Base-by-base conservation (phyloP, 2,113 vertebrate genomes). In the Gobius niger region DNA sequence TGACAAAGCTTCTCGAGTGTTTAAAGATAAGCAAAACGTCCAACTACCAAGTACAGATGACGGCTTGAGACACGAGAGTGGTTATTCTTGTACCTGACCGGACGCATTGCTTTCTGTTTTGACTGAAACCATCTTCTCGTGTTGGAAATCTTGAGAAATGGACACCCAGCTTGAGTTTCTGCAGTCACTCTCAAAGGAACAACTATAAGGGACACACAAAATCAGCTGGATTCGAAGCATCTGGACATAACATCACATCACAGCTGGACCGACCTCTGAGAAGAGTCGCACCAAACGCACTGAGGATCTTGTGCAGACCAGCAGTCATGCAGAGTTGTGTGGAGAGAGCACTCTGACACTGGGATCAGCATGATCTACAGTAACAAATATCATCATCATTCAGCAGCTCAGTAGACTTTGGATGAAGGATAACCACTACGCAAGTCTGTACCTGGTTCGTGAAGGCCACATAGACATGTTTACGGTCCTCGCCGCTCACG, bases 221-320 rank as follows among this genome's bases (percentile, higher is more conserved):
- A 44, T 78, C 44, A 14, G 46, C 6, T 9, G 4, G 14, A 34
- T 34, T 34, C 24, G 24, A 34, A 34, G 24, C 5, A 34, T 4
- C 24, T 34, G 24, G 5, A 34, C 24, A 34, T 34, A n/a, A n/a
- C n/a, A n/a, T n/a, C 2, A 4, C 24, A 34, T 34, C 24, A 34
- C 24, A 3, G 24, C 24, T 4, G 24, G n/a, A 56, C 87, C 67
- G 12, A 93, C 92, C 79, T 89, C 6, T 2, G 34, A 24, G 24
- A 3, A 15, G 71, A 64, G n/a, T 47, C 1, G 71, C 96, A 98
- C 96, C 96, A 99, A 10, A 95, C 95, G 76, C 97, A 99, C 85
- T 92, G 72, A 12, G 96, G 96, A 87, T 98, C 97, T 83, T 90
- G 85, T 40, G 94, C 93, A 76, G 90, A 81, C 77, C 95, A 91